These are phyloP conservation scores for Bostrychus sinensis DNA, from an alignment of 2,113 vertebrate genomes.

Conservation along the genomic window DNA sequence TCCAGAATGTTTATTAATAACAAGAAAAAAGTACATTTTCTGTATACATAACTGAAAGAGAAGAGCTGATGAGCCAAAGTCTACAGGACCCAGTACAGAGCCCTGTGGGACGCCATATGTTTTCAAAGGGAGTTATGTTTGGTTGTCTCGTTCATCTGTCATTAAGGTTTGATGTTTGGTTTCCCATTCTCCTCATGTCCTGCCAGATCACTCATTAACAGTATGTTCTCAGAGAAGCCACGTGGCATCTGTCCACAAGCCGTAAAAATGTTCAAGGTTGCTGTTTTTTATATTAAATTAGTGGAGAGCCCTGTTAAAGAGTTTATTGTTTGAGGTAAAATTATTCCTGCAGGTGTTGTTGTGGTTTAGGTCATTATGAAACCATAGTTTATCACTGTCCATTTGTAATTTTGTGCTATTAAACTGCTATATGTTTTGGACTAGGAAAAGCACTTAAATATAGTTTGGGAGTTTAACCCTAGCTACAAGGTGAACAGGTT, in stretches of 20 bases:
- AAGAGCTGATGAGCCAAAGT: too few species aligned
- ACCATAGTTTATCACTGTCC: not conserved
- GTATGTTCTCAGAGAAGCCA: not conserved
- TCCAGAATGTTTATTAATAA: too few species aligned
- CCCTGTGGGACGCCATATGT: not conserved
- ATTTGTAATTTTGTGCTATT: slow-evolving; percentile 2
- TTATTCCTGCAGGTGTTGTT: not conserved
- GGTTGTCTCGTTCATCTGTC: not conserved
- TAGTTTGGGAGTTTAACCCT: slow-evolving; percentile 15
- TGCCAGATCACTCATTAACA: not conserved
- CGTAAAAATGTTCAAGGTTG: not conserved
- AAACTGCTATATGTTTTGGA: not conserved
- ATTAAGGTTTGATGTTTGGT: not conserved
- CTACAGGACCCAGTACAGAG: too few species aligned
- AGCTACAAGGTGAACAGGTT: slow-evolving; percentile 3
- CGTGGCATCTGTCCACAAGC: not conserved
- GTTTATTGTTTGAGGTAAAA: not conserved
- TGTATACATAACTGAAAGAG: too few species aligned
- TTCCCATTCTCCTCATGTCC: not conserved
- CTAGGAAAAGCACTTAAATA: not conserved
- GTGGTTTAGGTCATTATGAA: not conserved
- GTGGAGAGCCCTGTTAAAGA: slow-evolving; percentile 6
- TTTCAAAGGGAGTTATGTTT: not conserved
- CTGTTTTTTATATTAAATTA: not conserved
- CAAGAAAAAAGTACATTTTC: too few species aligned